Evolutionary conservation across 2,888 invertebrate genomes (phyloP).

Genomic region (Callosobruchus maculatus): DNA sequence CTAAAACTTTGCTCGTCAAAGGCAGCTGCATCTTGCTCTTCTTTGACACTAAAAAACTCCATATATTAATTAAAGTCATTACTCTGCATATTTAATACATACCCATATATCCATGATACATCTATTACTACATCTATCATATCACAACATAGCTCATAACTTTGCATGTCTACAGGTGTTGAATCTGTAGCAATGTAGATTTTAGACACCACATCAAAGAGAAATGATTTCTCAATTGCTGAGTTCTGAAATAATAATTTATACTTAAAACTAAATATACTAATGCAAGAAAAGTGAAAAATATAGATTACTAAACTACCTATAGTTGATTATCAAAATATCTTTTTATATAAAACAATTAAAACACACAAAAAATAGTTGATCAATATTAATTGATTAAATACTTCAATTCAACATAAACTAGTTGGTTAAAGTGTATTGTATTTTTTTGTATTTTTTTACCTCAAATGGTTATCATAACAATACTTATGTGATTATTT

Average conservation of each 20-base stretch:
- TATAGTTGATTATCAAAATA: too few species aligned
- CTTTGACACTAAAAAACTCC: slow-evolving; percentile 35
- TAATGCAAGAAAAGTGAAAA: too few species aligned
- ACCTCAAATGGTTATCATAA: too few species aligned
- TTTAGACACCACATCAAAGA: slow-evolving; percentile 98
- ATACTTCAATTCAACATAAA: too few species aligned
- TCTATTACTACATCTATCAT: slow-evolving; percentile 99
- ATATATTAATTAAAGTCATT: neutral
- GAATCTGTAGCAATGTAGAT: slow-evolving; percentile 99
- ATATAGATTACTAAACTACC: too few species aligned
- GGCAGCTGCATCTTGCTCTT: slow-evolving; percentile 78
- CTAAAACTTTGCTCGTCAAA: slow-evolving; percentile 94
- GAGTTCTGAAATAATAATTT: slow-evolving; percentile 72
- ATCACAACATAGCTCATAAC: slow-evolving; percentile 99
- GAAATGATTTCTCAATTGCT: slow-evolving; percentile 97
- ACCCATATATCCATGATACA: slow-evolving; percentile 98
- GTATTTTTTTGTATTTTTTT: too few species aligned
- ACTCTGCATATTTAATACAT: slow-evolving; percentile 24
- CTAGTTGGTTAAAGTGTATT: too few species aligned
- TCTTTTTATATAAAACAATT: too few species aligned
- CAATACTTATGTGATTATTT: too few species aligned
- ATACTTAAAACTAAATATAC: too few species aligned
- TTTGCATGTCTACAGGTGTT: slow-evolving; percentile 99
- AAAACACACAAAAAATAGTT: too few species aligned
- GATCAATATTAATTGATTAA: too few species aligned